Conservation (phyloP, 2,888 invertebrate species). For the Metellina segmentata region DNA sequence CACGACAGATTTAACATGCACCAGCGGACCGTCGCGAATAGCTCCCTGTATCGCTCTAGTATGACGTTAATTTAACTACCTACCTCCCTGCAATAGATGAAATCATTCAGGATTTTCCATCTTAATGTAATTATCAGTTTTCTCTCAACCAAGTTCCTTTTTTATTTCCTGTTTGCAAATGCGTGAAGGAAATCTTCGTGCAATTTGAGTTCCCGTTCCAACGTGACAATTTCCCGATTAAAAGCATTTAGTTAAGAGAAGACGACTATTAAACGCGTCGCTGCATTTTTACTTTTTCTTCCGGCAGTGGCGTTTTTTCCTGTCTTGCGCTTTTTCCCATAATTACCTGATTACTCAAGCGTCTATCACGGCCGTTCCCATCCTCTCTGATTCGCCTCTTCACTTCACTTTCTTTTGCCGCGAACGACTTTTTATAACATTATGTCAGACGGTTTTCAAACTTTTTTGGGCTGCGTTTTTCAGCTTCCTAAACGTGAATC, state of each 20-base stretch:
- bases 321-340: background rate
- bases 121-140: no score
- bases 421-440: background rate
- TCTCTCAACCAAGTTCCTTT: background rate
- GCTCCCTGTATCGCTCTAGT: no score
- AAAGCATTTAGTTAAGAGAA: background rate
- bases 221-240: background rate
- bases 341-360: conserved; percentile 1
- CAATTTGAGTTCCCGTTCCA: background rate
- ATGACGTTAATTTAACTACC: no score
- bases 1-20: no score
- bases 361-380: background rate
- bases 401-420: background rate
- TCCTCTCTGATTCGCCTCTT: background rate
- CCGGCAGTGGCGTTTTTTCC: background rate
- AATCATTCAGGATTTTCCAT: no score
- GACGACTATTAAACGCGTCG: background rate
- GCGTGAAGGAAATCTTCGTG: background rate
- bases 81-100: no score
- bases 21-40: no score
- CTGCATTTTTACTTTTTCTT: background rate
- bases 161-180: background rate
- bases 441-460: background rate
- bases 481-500: no score
- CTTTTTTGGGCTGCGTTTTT: background rate